Evolutionary conservation across 2,888 invertebrate species (phyloP).

Genomic region (Heliconius charithonia): DNA sequence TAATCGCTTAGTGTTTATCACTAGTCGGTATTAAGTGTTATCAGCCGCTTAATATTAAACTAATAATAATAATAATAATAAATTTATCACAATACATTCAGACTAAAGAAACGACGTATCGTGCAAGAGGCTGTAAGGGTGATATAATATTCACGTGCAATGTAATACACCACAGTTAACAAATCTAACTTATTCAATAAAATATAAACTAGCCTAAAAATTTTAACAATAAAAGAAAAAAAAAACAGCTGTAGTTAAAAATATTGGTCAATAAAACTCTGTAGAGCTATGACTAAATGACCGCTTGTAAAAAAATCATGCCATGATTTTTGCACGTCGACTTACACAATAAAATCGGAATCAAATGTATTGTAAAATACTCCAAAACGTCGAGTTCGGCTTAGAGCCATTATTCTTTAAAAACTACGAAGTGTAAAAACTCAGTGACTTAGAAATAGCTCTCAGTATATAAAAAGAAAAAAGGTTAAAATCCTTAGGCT

Average conservation of each 20-base stretch:
- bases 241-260: constrained; percentile 76
- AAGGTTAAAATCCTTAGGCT: constrained; percentile 84
- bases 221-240: constrained; percentile 81
- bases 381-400: constrained; percentile 78
- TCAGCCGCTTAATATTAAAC: constrained; percentile 50
- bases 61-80: constrained; percentile 64
- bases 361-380: constrained; percentile 79
- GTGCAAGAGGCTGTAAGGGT: constrained; percentile 77
- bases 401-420: constrained; percentile 73
- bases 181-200: constrained; percentile 80
- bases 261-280: constrained; percentile 82
- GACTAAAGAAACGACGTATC: constrained; percentile 73
- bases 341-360: constrained; percentile 75
- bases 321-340: constrained; percentile 77
- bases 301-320: constrained; percentile 73
- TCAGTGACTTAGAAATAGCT: constrained; percentile 83
- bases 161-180: constrained; percentile 82
- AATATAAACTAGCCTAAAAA: constrained; percentile 84
- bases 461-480: constrained; percentile 76
- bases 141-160: constrained; percentile 76
- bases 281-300: constrained; percentile 83
- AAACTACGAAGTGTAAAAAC: constrained; percentile 77
- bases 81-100: constrained; percentile 80
- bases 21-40: constrained; percentile 50
- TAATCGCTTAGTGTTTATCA: constrained; percentile 41